Evolutionary conservation across 2,113 vertebrate species (phyloP).

Genomic region (Cygnus buccinator): DNA sequence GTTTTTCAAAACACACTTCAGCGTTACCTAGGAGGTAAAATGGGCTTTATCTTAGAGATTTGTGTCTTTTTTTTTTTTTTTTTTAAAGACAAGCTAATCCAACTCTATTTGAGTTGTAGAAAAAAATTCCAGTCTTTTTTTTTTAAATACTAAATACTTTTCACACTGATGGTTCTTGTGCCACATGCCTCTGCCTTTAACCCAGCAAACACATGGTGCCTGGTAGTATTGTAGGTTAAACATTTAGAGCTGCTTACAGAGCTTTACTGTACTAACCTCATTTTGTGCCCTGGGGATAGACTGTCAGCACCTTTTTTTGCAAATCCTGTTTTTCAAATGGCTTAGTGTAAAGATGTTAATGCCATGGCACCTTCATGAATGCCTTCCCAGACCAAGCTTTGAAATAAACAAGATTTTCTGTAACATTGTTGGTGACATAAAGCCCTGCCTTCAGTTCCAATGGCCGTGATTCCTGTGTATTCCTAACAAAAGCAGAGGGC

Average conservation of each 20-base stretch:
- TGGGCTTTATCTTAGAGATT: background rate
- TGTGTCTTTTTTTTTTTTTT: background rate
- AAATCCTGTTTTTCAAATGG: background rate
- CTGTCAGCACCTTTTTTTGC: background rate
- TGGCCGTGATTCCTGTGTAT: background rate
- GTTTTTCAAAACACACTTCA: background rate
- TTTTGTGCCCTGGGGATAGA: background rate
- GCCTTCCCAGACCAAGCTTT: background rate
- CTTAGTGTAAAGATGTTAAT: background rate
- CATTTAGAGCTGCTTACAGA: background rate
- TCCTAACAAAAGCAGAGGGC: background rate
- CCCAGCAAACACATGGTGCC: background rate
- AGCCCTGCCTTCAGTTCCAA: background rate
- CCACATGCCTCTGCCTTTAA: background rate
- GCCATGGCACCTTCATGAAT: background rate
- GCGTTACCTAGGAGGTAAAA: background rate
- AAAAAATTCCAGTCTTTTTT: background rate
- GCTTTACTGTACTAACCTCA: background rate
- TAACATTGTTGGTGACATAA: background rate
- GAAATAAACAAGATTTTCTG: background rate
- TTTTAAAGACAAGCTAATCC: background rate
- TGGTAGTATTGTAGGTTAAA: background rate
- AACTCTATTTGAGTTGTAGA: fast-evolving
- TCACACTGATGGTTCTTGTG: fast-evolving
- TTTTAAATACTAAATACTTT: background rate